These are phyloP conservation scores for Gryllus bimaculatus DNA, from an alignment of 1,140 invertebrate species.

Conservation along the genomic window DNA sequence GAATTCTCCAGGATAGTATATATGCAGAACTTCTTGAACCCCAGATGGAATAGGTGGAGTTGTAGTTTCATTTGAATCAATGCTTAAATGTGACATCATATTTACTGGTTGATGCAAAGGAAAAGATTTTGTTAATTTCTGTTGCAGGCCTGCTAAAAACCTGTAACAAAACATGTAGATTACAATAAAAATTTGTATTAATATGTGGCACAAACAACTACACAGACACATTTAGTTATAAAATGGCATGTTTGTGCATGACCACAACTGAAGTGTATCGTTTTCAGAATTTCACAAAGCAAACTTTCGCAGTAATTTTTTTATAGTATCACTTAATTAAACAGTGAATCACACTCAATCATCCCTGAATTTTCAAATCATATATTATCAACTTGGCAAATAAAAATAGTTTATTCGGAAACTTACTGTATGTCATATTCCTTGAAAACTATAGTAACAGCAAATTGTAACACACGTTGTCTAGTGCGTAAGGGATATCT, in stretches of 20 bases:
- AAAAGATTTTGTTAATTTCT: constrained; percentile 59
- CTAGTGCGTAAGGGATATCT: constrained; percentile 70
- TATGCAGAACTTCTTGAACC: constrained; percentile 39
- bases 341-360: no score
- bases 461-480: constrained; percentile 78
- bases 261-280: no score
- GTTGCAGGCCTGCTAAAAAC: constrained; percentile 63
- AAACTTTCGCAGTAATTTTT: background rate
- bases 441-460: constrained; percentile 78
- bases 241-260: no score
- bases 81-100: background rate
- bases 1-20: constrained; percentile 80
- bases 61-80: background rate
- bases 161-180: constrained; percentile 42
- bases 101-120: constrained; percentile 51
- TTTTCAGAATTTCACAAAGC: background rate
- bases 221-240: no score
- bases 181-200: background rate
- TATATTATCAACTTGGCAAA: no score
- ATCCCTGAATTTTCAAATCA: no score
- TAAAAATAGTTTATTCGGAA: background rate
- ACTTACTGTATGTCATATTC: constrained; percentile 65
- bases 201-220: no score
- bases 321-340: no score
- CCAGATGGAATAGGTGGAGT: background rate